phyloP scores from a whole-genome alignment of 2,888 invertebrate genomes.

The Odontocolon sp. region DNA sequence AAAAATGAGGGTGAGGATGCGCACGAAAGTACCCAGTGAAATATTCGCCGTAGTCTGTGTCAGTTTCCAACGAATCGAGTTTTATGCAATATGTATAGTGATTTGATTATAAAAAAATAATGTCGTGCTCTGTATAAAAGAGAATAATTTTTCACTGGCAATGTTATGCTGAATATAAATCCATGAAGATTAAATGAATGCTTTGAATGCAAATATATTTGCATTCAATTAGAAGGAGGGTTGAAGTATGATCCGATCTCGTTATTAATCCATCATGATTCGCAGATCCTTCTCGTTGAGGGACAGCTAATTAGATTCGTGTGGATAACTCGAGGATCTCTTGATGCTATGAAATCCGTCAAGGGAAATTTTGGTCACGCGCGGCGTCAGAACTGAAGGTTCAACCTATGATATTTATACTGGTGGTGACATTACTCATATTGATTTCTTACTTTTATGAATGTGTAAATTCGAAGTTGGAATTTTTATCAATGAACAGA shows the following conservation, averaged over 20 bases:
- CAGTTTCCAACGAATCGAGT: conserved; percentile 32
- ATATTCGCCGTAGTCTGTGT: conserved; percentile 21
- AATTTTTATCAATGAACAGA: too few species aligned
- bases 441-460: not conserved
- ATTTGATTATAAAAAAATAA: not conserved
- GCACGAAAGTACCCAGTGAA: conserved; percentile 15
- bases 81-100: too few species aligned
- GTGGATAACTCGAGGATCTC: not conserved
- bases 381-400: not conserved
- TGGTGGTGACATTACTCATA: not conserved
- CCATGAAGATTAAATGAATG: too few species aligned
- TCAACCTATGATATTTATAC: not conserved
- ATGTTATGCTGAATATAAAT: not conserved
- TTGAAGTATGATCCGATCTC: conserved; percentile 11
- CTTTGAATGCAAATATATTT: conserved; percentile 4
- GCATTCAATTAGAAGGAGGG: conserved; percentile 22
- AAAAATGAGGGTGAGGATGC: not conserved
- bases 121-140: not conserved
- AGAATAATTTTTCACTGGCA: not conserved
- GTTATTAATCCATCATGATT: conserved; percentile 34
- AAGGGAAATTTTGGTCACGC: conserved; percentile 27
- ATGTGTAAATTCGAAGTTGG: too few species aligned
- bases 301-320: conserved; percentile 32
- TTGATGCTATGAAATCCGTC: conserved; percentile 6
- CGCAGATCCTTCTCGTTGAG: conserved; percentile 16